Base-by-base conservation (phyloP, 2,888 invertebrate species). In the Drosophila atroscutellata region DNA sequence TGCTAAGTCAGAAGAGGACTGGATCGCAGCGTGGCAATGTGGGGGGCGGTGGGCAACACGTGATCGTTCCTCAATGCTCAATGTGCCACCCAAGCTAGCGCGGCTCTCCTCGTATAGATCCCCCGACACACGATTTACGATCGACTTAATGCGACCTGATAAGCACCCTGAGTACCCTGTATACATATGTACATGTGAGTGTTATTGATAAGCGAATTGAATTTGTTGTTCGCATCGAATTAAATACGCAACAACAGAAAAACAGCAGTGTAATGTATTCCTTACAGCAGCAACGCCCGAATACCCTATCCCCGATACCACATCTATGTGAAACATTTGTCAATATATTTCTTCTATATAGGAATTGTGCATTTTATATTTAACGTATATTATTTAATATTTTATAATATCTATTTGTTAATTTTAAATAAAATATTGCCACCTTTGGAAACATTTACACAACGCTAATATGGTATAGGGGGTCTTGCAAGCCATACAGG, bases 91-190 rank as follows among this genome's bases (percentile, higher is more conserved):
- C 2, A 3, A 34, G 34, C 34, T 36, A 3, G 32, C 32, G 51
- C 32, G 15, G 8, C 20, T 34, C 5, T 50, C 24, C 20, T 18
- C 30, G 55, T 28, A 36, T 18, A 8, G n/a, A 30, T 37, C 15
- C 28, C 3, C 2, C 54, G 47, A 47, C 67, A 59, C 50, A 60
- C 66, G 58, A 74, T 79, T 74, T 61, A 66, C 62, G 62, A 78
- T 78, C 68, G 65, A 56, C 66, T 75, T 70, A 73, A 72, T 64
- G 61, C 74, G 52, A 59, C 20, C 59, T 69, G 77, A 77, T 77
- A 77, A 76, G 58, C 28, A 49, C 37, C 47, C 30, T 28, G 30
- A n/a, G 62, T 55, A 28, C 55, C 7, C 34, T 51, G 34, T 13
- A 7, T n/a, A 54, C 11, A 37, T n/a, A 8, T 37, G 37, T 55